Percentiles rank a stretch among this genome's conserved stretches.
Evolutionary conservation across 2,888 invertebrate genomes (phyloP).

Genomic region (Zootermopsis nevadensis): DNA sequence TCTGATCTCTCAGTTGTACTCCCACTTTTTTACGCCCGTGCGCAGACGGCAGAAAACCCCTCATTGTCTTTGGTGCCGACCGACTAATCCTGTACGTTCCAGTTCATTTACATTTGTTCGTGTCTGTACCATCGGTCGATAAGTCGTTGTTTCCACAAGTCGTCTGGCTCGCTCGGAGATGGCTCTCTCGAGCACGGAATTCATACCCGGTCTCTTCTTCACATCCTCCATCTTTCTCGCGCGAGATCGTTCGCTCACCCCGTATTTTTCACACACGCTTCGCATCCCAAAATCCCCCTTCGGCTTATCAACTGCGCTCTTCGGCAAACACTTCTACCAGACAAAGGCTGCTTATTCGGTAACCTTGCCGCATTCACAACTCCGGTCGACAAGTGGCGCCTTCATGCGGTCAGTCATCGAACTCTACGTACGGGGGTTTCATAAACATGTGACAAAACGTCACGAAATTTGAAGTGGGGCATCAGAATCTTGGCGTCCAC

Average conservation of each 20-base stretch:
- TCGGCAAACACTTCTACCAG: not conserved
- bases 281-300: slow-evolving; percentile 37
- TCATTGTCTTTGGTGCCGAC: too few relatives aligned
- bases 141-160: not conserved
- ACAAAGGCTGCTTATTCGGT: slow-evolving; percentile 15
- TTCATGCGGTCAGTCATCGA: not conserved
- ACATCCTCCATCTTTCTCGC: not conserved
- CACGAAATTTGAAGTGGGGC: too few relatives aligned
- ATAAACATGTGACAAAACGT: not conserved
- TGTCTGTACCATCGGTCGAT: not conserved
- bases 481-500: too few relatives aligned
- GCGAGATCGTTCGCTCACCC: not conserved
- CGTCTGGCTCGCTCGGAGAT: not conserved
- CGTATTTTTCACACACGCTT: slow-evolving; percentile 42
- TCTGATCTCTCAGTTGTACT: too few relatives aligned
- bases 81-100: too few relatives aligned
- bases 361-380: slow-evolving; percentile 17
- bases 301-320: not conserved
- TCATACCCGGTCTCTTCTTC: not conserved
- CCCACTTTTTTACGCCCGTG: too few relatives aligned
- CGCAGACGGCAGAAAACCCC: too few relatives aligned
- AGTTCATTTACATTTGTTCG: not conserved
- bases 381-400: not conserved
- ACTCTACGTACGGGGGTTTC: not conserved
- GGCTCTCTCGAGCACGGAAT: not conserved